Base-by-base conservation (phyloP, 2,888 invertebrate genomes). In the Stomorhina lunata region DNA sequence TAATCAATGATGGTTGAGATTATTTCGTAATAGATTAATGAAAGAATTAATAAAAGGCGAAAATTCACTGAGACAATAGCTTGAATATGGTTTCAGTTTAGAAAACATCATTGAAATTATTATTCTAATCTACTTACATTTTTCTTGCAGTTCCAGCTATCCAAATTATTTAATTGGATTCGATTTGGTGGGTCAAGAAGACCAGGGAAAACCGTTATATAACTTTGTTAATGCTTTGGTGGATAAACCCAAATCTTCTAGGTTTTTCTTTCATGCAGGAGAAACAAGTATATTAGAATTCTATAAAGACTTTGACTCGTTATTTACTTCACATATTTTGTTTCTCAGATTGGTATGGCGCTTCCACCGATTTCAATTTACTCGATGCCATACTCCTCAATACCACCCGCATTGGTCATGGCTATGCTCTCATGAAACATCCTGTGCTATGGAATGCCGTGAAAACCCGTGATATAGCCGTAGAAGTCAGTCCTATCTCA, bases 181-280 rank as follows among this genome's bases (percentile, higher is more conserved):
- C 79, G 95, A 95, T 89, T 90, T 95, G 53, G 94, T 94, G 1
- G 95, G 94, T 0, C 93, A 94, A 84, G 95, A 95, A 89, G 94
- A 95, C 85, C 91, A 91, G 45, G 94, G 94, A 0, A 87, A 91
- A 29, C 92, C 93, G 0, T 87, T 94, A 0, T 84, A 90, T 29
- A 76, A 86, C 4, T 88, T 90, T n/a, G 34, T 90, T 2, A 65
- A 86, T 0, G 85, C 84, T 5, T 53, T 91, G 0, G 85, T 81
- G 29, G 79, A 86, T 6, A 71, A 90, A 17, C 90, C 91, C 4
- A 59, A 85, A 25, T 85, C 84, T n/a, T 87, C 93, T 0, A 91
- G 92, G 25, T 93, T 92, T 81, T 94, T 94, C 85, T 93, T 95
- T 73, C 94, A 95, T 84, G 94, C 94, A 0, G 95, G 94, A 0